These are phyloP conservation scores for Plusia festucae DNA, from an alignment of 2,888 invertebrate genomes.

Conservation along the genomic window DNA sequence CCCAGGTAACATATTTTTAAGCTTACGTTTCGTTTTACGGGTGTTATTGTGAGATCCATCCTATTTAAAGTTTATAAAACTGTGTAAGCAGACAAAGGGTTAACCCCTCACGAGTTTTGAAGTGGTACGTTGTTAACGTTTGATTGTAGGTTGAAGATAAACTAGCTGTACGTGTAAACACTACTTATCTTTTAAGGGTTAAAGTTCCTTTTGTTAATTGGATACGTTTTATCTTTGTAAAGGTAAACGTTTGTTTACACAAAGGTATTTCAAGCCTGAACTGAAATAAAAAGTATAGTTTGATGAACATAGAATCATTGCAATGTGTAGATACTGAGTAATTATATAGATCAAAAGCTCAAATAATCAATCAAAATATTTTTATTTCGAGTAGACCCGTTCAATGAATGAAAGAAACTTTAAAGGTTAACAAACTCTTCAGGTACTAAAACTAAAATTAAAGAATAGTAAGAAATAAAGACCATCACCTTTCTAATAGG, in stretches of 20 bases:
- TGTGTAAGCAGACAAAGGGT: conserved; percentile 4
- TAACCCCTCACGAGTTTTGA: neutral
- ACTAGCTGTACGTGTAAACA: neutral
- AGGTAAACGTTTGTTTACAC: neutral
- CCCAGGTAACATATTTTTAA: too few relatives aligned
- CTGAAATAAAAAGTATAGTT: too few relatives aligned
- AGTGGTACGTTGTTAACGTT: neutral
- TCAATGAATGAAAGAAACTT: too few relatives aligned
- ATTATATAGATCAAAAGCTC: too few relatives aligned
- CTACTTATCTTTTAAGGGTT: neutral
- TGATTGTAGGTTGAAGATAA: neutral
- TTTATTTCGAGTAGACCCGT: too few relatives aligned
- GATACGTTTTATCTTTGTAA: neutral
- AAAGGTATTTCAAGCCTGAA: neutral
- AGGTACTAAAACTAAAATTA: too few relatives aligned
- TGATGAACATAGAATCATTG: too few relatives aligned
- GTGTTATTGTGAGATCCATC: neutral
- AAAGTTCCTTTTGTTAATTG: neutral
- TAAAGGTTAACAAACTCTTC: too few relatives aligned
- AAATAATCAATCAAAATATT: too few relatives aligned
- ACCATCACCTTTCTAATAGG: too few relatives aligned
- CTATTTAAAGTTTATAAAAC: conserved; percentile 3
- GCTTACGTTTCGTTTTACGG: neutral
- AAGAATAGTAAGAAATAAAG: too few relatives aligned
- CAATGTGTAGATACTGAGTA: too few relatives aligned